These are phyloP conservation scores for Himalopsyche tibetana DNA, from an alignment of 2,888 invertebrate genomes.

Conservation along the genomic window DNA sequence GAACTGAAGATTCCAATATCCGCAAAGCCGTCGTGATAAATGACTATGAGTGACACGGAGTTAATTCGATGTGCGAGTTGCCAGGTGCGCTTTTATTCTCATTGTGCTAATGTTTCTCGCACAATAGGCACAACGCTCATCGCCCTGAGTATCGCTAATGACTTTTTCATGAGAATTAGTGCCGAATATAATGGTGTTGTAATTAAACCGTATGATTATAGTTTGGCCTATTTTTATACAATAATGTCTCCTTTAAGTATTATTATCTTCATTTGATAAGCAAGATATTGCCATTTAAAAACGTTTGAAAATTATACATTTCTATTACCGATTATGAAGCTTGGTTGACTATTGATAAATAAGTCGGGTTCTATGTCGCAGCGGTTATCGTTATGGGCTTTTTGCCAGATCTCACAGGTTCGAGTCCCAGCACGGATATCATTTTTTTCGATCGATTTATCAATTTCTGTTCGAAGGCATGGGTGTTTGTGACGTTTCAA, in stretches of 20 bases:
- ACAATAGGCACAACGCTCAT: constrained; percentile 41
- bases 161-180: constrained; percentile 32
- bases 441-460: no score
- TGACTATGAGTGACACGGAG: constrained; percentile 57
- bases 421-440: no score
- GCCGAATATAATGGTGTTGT: constrained; percentile 14
- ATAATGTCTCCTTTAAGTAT: neutral
- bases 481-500: no score
- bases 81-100: constrained; percentile 49
- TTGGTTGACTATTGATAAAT: no score
- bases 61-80: constrained; percentile 58
- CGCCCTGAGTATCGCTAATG: constrained; percentile 18
- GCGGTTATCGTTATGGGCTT: no score
- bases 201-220: neutral
- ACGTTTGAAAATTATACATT: no score
- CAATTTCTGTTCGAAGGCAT: no score
- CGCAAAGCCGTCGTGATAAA: constrained; percentile 63
- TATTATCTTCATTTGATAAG: no score
- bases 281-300: no score
- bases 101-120: constrained; percentile 57
- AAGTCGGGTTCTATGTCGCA: no score
- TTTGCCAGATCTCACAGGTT: no score
- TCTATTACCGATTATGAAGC: no score
- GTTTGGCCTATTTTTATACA: constrained; percentile 1
- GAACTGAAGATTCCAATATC: constrained; percentile 64